phyloP scores from a whole-genome alignment of 1,140 invertebrate species.

The Papilio glaucus region DNA sequence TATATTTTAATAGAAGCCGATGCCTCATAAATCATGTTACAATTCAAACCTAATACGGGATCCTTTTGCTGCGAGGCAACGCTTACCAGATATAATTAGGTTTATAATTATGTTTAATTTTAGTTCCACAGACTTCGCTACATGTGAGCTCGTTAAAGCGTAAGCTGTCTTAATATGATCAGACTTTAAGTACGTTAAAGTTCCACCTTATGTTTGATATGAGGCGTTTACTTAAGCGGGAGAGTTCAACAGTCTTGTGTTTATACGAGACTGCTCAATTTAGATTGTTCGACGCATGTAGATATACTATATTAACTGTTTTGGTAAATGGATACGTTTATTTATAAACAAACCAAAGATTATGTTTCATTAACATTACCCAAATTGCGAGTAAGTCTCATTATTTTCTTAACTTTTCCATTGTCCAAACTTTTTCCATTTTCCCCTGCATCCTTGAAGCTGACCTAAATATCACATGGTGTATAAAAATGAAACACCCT shows the following conservation, averaged over 20 bases:
- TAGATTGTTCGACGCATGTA: not conserved
- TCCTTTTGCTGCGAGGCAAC: too few relatives aligned
- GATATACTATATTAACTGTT: not conserved
- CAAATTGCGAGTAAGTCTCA: too few relatives aligned
- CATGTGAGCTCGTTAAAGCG: too few relatives aligned
- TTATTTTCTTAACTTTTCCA: too few relatives aligned
- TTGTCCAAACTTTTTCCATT: conserved; percentile 16
- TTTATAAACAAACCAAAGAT: too few relatives aligned
- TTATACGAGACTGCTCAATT: not conserved
- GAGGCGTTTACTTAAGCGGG: conserved; percentile 2
- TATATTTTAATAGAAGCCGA: too few relatives aligned
- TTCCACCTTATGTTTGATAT: not conserved
- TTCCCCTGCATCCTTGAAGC: conserved; percentile 7
- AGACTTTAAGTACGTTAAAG: not conserved
- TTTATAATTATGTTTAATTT: too few relatives aligned
- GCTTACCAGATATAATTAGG: too few relatives aligned
- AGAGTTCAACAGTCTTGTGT: conserved; percentile 21
- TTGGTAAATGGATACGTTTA: not conserved
- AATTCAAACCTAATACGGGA: too few relatives aligned
- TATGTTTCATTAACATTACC: too few relatives aligned
- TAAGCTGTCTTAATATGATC: not conserved
- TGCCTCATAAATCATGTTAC: too few relatives aligned
- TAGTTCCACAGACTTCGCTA: too few relatives aligned
- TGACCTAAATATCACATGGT: conserved; percentile 31
- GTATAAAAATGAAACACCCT: conserved; percentile 35